Evolutionary conservation across 2,797 vertebrate genomes (phyloP), one percentile per base, ranked within the genome.

Genomic region (Galaxias olidus): DNA sequence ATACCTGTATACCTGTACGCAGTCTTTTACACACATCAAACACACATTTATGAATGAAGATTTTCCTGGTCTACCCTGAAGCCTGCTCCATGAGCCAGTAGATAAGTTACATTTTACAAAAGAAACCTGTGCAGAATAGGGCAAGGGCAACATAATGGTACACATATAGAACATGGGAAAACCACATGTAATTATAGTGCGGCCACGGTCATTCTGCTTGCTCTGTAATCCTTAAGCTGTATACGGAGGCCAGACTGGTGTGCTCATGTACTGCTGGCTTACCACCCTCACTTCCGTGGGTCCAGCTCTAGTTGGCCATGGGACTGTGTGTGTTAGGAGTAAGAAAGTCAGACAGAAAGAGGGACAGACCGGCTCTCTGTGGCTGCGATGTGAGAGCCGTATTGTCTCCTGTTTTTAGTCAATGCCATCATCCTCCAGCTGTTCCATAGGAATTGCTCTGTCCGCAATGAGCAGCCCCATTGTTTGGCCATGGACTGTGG

Each of bases 151-250:
- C 43, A 55, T 51, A 63, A 50, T 64, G 56, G 76, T 70, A 61
- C 85, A 86, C 86, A 84, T 87, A 83, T 89, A 86, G 86, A 80
- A 69, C 75, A 72, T 68, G 83, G 75, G 81, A 79, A 84, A 77
- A 9, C 79, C 81, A 84, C 78, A 74, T 82, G 77, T 84, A 88
- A 89, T 88, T 87, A 83, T 67, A 86, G 86, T 74, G 77, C 71
- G 69, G 73, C 78, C 79, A 77, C 30, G 78, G 76, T 46, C 74
- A 50, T 77, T 68, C 74, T 77, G 73, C 80, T 78, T 71, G 60
- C 78, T 70, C 73, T 75, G 74, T 67, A 65, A 66, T 18, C 1
- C 66, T 66, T 86, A 76, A 66, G 63, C 73, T 77, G 66, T 69
- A 63, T 63, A 15, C 78, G 41, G 68, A 69, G 68, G 55, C 69